Evolutionary conservation across 2,797 vertebrate genomes (phyloP).

Genomic region (Protosalanx chinensis): DNA sequence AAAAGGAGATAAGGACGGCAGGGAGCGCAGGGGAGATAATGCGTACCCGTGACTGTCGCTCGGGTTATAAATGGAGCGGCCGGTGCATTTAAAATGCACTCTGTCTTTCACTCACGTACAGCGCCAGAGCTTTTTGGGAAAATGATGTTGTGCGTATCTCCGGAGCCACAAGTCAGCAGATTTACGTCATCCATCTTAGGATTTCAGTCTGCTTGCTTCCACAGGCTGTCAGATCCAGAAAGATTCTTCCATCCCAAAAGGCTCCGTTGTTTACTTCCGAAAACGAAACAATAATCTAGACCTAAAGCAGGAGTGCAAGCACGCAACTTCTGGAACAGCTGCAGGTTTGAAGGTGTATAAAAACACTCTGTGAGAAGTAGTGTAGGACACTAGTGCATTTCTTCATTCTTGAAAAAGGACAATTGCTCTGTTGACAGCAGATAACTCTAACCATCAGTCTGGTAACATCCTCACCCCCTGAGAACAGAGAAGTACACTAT

Average conservation of each 20-base stretch:
- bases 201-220: neutral
- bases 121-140: constrained; percentile 21
- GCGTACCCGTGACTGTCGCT: constrained; percentile 15
- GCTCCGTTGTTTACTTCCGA: too few species aligned
- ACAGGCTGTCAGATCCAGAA: too few species aligned
- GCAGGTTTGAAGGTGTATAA: constrained; percentile 39
- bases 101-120: constrained; percentile 19
- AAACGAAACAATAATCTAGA: too few species aligned
- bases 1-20: neutral
- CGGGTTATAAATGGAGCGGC: constrained; percentile 7
- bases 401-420: constrained; percentile 59
- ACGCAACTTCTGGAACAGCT: neutral
- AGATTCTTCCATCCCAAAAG: too few species aligned
- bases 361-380: constrained; percentile 45
- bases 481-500: constrained; percentile 3
- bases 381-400: constrained; percentile 1
- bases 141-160: constrained; percentile 26
- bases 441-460: constrained; percentile 60
- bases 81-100: constrained; percentile 13
- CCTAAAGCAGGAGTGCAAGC: neutral
- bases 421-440: constrained; percentile 56
- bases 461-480: constrained; percentile 49
- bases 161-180: constrained; percentile 18
- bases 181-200: neutral
- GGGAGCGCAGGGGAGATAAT: constrained; percentile 3